Conservation (phyloP, 2,113 vertebrate species). For the Argyrosomus japonicus region DNA sequence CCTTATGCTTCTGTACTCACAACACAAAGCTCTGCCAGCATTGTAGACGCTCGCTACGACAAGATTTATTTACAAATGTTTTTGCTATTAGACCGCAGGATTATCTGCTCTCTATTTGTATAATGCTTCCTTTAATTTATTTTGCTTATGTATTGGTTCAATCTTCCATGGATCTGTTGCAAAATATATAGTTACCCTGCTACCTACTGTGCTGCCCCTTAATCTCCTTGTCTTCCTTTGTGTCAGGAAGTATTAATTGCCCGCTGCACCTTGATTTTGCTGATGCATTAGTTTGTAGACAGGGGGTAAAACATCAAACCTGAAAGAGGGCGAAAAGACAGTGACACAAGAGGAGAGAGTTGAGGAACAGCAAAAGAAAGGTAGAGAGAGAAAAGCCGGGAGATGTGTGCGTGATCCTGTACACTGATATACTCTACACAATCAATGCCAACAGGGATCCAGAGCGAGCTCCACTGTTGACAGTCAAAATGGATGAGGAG, state of each 20-base stretch:
- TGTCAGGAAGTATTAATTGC: constrained; percentile 21
- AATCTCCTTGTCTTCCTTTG: constrained; percentile 30
- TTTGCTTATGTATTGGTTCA: background rate
- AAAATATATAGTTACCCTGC: background rate
- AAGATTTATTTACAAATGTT: constrained; percentile 73
- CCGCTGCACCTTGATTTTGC: constrained; percentile 30
- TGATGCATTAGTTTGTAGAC: constrained; percentile 22
- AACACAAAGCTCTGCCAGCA: constrained; percentile 72
- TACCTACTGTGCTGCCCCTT: background rate
- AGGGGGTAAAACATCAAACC: constrained; percentile 9
- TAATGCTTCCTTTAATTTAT: constrained; percentile 20
- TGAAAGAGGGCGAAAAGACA: background rate
- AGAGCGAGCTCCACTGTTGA: constrained; percentile 41
- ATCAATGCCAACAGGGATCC: constrained; percentile 42
- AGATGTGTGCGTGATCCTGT: constrained; percentile 25
- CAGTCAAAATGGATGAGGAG: constrained; percentile 62
- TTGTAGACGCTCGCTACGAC: constrained; percentile 54
- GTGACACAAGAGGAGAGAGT: constrained; percentile 4
- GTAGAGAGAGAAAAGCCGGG: background rate
- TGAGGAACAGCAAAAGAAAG: constrained; percentile 12
- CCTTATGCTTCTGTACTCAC: constrained; percentile 78
- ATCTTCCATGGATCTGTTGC: background rate
- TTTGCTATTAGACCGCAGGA: constrained; percentile 53
- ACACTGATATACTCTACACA: constrained; percentile 33
- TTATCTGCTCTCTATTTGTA: constrained; percentile 42